Base-by-base conservation (phyloP, 1,140 invertebrate genomes). In the Eufriesea mexicana region DNA sequence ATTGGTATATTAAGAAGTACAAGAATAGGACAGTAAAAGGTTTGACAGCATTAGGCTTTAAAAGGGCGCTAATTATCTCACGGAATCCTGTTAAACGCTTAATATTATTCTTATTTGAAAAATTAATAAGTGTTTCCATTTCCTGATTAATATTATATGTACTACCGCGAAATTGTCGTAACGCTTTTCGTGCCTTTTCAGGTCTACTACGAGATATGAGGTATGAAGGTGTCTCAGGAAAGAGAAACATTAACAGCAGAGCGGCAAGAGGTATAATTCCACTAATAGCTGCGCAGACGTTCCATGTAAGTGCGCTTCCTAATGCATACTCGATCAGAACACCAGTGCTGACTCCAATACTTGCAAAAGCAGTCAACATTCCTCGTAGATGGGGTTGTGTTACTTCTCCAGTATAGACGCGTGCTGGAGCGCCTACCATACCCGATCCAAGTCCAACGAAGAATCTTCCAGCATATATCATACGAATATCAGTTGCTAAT, bases 1-100 rank as follows among this genome's bases (percentile, higher is more conserved):
- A 96, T 88, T 97, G 96, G 89, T 97, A 97, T 70, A 97, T 96
- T 77, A 96, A 93, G 92, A 97, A 97, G 89, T 97, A 97, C 0
- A 96, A 64, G 7, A 95, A 94, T 0, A 97, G 92, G 16, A 97
- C 95, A 0, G 94, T 82, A 84, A 97, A 96, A 0, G 96, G 96
- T 84, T 96, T 96, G 61, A 96, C 86, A 5, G 96, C 94, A 28
- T 96, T 96, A 5, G 96, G 96, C 12, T 95, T 94, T 8, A 96
- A 28, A 4, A 96, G 64, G 0, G 95, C 96, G 61, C 91, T 90
- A 2, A 96, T 49, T n/a, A 95, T 96, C 86, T 96, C 96, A 12
- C 92, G 91, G 0, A 93, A 88, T 0, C 94, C 94, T 2, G 94
- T 95, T 2, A 96, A 90, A 90, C 94, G 94, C 84, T 96, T 95